These are phyloP conservation scores for Rutilus rutilus DNA, from an alignment of 2,113 vertebrate genomes.

Conservation along the genomic window DNA sequence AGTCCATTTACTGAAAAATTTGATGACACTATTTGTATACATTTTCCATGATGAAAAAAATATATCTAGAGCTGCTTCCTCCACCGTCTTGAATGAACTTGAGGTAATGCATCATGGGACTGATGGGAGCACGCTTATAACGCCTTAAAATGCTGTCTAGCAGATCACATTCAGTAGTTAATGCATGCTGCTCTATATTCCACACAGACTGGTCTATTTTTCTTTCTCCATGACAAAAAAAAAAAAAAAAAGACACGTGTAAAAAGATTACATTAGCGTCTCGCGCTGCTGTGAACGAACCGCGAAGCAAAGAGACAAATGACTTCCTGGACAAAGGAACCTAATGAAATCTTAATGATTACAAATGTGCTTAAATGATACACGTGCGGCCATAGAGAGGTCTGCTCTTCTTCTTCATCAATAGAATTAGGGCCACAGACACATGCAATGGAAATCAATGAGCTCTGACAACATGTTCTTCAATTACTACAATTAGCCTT, in stretches of 20 bases:
- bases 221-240: neutral
- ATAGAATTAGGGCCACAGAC: conserved; percentile 54
- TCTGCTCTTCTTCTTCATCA: conserved; percentile 57
- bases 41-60: neutral
- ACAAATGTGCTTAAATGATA: conserved; percentile 55
- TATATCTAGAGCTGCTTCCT: neutral
- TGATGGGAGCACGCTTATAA: neutral
- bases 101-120: neutral
- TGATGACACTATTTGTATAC: too few species aligned
- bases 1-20: too few species aligned
- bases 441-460: conserved; percentile 43
- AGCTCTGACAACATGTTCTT: conserved; percentile 55
- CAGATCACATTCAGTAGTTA: neutral
- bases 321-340: conserved; percentile 60
- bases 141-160: neutral
- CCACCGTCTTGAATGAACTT: neutral
- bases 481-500: conserved; percentile 56
- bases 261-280: conserved; percentile 59
- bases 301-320: conserved; percentile 64
- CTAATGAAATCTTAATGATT: conserved; percentile 62
- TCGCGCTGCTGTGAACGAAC: conserved; percentile 55
- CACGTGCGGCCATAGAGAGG: conserved; percentile 39
- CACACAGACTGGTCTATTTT: neutral
- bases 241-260: conserved; percentile 7
- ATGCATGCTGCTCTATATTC: neutral